phyloP scores from a whole-genome alignment of 53 echinoderm and acorn worm species.

The Apostichopus leukothele region DNA sequence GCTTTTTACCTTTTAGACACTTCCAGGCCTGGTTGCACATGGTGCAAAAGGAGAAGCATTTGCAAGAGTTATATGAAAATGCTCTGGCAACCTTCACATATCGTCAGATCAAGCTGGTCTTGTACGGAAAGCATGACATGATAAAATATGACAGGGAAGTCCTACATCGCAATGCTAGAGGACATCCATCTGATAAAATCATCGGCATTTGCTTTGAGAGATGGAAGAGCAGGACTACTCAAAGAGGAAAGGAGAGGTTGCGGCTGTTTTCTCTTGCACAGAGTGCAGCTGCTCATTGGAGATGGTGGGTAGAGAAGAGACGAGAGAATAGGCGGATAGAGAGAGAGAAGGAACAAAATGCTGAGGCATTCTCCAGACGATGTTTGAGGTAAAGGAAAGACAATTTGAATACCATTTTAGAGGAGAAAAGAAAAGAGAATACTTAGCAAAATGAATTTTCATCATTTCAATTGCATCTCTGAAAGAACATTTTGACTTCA shows the following conservation, averaged over 20 bases:
- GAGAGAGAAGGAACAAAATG: conserved; percentile 16
- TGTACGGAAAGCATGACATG: background rate
- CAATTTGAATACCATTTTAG: background rate
- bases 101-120: background rate
- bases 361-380: conserved; percentile 38
- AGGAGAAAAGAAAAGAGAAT: background rate
- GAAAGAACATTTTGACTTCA: no score
- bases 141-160: background rate
- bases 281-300: conserved; percentile 15
- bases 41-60: background rate
- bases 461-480: no score
- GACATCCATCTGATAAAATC: background rate
- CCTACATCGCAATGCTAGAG: no score
- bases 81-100: background rate
- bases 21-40: background rate
- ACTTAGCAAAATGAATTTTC: no score
- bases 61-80: background rate
- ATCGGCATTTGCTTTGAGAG: background rate
- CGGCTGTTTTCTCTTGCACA: conserved; percentile 42
- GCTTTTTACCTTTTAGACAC: background rate
- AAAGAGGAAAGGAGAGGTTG: conserved; percentile 33
- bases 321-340: background rate
- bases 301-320: conserved; percentile 6
- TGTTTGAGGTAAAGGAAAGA: conserved; percentile 52
- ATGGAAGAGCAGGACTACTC: conserved; percentile 9